These are phyloP conservation scores for Meta bourneti DNA, from an alignment of 2,888 invertebrate genomes.

Conservation along the genomic window DNA sequence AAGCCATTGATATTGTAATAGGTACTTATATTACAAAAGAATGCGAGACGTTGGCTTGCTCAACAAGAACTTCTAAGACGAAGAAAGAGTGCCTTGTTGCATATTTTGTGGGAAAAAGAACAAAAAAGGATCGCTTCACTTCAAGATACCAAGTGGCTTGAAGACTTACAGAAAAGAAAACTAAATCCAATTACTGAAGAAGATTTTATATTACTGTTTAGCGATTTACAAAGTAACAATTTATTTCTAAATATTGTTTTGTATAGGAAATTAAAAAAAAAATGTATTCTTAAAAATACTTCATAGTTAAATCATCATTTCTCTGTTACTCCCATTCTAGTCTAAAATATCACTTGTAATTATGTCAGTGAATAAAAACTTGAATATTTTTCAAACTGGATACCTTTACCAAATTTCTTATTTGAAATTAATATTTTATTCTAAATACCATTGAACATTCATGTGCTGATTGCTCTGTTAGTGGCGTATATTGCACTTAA, in stretches of 20 bases:
- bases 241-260: no score
- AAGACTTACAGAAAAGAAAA: conserved; percentile 33
- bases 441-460: no score
- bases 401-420: no score
- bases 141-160: conserved; percentile 43
- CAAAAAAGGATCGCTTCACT: neutral
- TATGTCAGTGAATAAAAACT: no score
- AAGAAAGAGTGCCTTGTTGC: conserved; percentile 12
- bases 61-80: conserved; percentile 41
- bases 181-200: conserved; percentile 52
- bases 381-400: no score
- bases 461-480: no score
- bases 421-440: no score
- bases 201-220: conserved; percentile 61
- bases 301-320: neutral
- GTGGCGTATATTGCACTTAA: no score
- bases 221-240: conserved; percentile 65
- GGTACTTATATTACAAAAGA: conserved; percentile 54
- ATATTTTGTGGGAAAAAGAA: conserved; percentile 48
- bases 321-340: neutral
- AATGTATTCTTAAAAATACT: neutral
- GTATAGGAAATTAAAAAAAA: no score
- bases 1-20: conserved; percentile 1
- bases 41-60: conserved; percentile 63
- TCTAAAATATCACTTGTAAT: neutral